Conservation (phyloP, 2,888 invertebrate genomes). For the Cosmia pyralina region DNA sequence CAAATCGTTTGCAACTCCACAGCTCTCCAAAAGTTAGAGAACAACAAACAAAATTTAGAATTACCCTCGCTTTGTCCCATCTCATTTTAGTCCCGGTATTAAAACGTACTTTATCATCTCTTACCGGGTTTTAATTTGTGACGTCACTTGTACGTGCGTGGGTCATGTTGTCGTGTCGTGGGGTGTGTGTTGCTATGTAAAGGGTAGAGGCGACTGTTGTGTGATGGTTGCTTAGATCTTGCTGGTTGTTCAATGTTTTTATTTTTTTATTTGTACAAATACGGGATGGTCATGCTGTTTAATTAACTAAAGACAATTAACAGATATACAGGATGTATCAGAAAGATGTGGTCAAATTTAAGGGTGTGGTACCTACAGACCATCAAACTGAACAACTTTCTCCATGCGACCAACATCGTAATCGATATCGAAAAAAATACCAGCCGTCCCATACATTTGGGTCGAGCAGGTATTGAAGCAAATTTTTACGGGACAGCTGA, state of each 20-base stretch:
- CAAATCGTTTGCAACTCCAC: conserved; percentile 36
- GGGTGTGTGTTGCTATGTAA: conserved; percentile 13
- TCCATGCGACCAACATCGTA: no score
- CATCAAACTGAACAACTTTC: no score
- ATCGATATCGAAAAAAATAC: no score
- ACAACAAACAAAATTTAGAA: conserved; percentile 53
- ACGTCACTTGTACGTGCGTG: conserved; percentile 52
- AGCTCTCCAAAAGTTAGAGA: conserved; percentile 39
- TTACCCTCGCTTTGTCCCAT: conserved; percentile 34
- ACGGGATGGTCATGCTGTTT: background rate
- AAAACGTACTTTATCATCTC: conserved; percentile 62
- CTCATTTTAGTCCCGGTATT: conserved; percentile 55
- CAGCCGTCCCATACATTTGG: no score
- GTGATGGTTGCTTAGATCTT: background rate
- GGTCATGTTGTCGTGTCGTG: conserved; percentile 34
- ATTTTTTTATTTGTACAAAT: background rate
- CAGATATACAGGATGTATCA: no score
- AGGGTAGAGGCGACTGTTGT: conserved; percentile 11
- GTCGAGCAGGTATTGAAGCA: no score
- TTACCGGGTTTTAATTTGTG: conserved; percentile 58
- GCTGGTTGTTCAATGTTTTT: background rate
- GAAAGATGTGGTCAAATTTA: no score
- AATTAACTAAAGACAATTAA: background rate
- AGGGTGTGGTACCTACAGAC: no score
- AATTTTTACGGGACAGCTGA: no score